phyloP scores from a whole-genome alignment of 2,888 invertebrate genomes.

The Caenorhabditis macrosperma region DNA sequence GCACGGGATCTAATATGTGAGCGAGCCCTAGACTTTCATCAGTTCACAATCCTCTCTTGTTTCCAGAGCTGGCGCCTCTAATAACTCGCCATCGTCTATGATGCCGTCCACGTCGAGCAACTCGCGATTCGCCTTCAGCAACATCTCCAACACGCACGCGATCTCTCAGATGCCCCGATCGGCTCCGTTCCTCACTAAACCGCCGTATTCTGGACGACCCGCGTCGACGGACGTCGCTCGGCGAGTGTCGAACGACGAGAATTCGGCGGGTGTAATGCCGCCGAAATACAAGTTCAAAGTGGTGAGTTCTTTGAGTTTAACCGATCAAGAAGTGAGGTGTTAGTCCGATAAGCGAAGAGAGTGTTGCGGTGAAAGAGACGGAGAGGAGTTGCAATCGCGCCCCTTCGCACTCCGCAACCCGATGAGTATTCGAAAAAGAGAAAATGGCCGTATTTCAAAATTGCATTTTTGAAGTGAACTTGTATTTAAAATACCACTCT shows the following conservation, averaged over 20 bases:
- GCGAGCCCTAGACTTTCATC: not conserved
- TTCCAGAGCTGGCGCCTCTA: constrained; percentile 3
- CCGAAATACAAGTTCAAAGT: constrained; percentile 30
- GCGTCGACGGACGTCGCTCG: not conserved
- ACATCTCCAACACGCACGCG: constrained; percentile 27
- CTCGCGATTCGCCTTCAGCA: constrained; percentile 48
- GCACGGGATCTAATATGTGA: constrained; percentile 33
- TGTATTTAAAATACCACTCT: too few species aligned
- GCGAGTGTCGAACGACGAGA: constrained; percentile 34
- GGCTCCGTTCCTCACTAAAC: constrained; percentile 43
- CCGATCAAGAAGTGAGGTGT: too few species aligned
- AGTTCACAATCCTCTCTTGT: not conserved
- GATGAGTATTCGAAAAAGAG: too few species aligned
- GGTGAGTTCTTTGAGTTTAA: constrained; percentile 24
- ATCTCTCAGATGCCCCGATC: constrained; percentile 43
- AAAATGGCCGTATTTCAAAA: too few species aligned
- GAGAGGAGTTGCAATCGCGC: not conserved
- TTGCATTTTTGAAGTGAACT: too few species aligned
- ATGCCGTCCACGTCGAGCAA: constrained; percentile 11
- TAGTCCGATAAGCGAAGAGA: not conserved
- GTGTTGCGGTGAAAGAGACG: not conserved
- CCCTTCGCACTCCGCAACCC: not conserved
- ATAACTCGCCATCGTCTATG: constrained; percentile 41
- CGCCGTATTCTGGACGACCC: not conserved
- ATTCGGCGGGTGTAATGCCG: not conserved